These are phyloP conservation scores for Phoenicopterus ruber DNA, from an alignment of 2,113 vertebrate genomes.

Conservation along the genomic window DNA sequence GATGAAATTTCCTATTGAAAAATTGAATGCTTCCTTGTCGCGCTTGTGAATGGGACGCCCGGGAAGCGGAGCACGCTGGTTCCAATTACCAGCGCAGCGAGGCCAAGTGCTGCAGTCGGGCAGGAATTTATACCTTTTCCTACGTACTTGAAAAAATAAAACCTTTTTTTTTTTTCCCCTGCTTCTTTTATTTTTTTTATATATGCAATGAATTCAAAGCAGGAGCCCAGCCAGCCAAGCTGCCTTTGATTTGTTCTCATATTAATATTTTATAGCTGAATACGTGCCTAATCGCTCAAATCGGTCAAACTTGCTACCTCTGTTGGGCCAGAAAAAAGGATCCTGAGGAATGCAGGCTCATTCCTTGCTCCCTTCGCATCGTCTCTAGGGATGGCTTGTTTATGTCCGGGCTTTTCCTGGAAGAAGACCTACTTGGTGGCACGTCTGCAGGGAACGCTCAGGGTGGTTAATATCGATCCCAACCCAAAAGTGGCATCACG, in stretches of 20 bases:
- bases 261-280: constrained; percentile 11
- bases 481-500: neutral
- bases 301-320: neutral
- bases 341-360: neutral
- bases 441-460: neutral
- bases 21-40: constrained; percentile 22
- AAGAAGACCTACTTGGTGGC: neutral
- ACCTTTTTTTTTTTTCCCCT: neutral
- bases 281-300: neutral
- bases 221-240: neutral
- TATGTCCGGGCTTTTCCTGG: neutral
- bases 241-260: constrained; percentile 21
- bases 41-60: neutral
- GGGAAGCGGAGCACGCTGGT: neutral
- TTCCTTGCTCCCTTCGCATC: neutral
- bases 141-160: neutral
- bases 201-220: neutral
- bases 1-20: constrained; percentile 20
- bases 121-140: constrained; percentile 41
- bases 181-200: neutral
- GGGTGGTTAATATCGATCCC: neutral
- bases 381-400: neutral
- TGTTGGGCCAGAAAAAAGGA: neutral
- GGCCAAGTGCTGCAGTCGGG: constrained; percentile 7
- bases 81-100: constrained; percentile 19